Percentiles rank a stretch among this genome's conserved stretches.
Conservation (phyloP, 2,888 invertebrate species). For the Halictus quadricinctus region DNA sequence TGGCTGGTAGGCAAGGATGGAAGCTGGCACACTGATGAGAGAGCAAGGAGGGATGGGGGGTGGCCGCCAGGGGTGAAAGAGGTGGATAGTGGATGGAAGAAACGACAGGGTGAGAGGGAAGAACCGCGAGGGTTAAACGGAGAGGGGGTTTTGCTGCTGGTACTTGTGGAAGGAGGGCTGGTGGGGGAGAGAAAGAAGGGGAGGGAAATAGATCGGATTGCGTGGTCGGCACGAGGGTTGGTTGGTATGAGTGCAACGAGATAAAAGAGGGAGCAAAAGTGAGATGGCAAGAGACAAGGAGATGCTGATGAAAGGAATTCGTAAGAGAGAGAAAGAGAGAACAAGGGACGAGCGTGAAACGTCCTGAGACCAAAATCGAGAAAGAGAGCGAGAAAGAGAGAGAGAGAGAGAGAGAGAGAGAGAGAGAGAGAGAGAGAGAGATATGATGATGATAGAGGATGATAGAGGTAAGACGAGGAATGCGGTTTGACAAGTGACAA, state of each 20-base stretch:
- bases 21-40: slow-evolving; percentile 64
- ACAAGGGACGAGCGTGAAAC: not conserved
- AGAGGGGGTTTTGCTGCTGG: slow-evolving; percentile 59
- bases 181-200: slow-evolving; percentile 35
- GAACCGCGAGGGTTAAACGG: slow-evolving; percentile 63
- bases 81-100: slow-evolving; percentile 59
- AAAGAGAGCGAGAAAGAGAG: slow-evolving; percentile 32
- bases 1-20: slow-evolving; percentile 57
- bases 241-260: slow-evolving; percentile 46
- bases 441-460: slow-evolving; percentile 8
- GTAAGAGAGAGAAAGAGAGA: slow-evolving; percentile 24
- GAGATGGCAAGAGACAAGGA: slow-evolving; percentile 41
- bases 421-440: slow-evolving; percentile 27
- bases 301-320: slow-evolving; percentile 64
- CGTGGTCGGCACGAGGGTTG: slow-evolving; percentile 56
- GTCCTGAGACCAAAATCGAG: slow-evolving; percentile 12
- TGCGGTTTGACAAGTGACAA: slow-evolving; percentile 79
- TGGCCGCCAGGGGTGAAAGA: slow-evolving; percentile 18
- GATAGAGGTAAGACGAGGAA: slow-evolving; percentile 68
- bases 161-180: slow-evolving; percentile 41
- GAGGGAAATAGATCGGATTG: slow-evolving; percentile 65
- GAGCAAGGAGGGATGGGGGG: slow-evolving; percentile 17
- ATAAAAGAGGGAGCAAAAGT: slow-evolving; percentile 44
- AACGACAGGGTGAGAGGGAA: slow-evolving; percentile 61
- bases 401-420: not conserved